Base-by-base conservation (phyloP, 2,113 vertebrate species). In the Cololabis saira region DNA sequence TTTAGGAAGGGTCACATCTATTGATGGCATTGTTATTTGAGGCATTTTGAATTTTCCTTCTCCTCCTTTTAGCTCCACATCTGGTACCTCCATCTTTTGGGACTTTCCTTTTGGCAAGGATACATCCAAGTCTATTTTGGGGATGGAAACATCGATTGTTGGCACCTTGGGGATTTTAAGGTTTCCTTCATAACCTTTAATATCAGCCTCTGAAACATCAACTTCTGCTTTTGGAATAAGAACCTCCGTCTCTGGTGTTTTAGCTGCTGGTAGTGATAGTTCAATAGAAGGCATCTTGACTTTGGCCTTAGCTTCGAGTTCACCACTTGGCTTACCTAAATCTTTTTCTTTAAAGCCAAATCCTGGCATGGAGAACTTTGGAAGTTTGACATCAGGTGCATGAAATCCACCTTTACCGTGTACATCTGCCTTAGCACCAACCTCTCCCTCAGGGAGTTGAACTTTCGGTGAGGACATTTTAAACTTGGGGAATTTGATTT, bases 241-340 rank as follows among this genome's bases (percentile, higher is more conserved):
- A 21, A 73, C 70, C 53, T 85, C 91, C 18, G 70, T 79, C 1
- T 92, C 84, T 71, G 67, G 67, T 66, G 78, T 77, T 65, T 89
- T 87, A 63, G 69, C 17, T 60, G 70, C 59, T 40, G 91, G 87
- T 3, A 92, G 24, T 17, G 91, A 92, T 44, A 94, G 76, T 50
- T 93, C 92, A 40, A 94, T 65, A 44, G 91, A 90, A 8, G 94
- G 93, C 69, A 95, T 91, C 73, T 90, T 94, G 10, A 91, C 80
- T 41, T 82, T 92, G 14, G 82, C 61, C 21, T 83, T 93, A 0
- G 60, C 57, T 15, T 90, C 86, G 51, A 73, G 5, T 58, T 84
- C 58, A 67, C 50, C 64, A 44, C 66, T 63, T 60, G 63, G 51
- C 18, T 69, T 74, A n/a, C 55, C 60, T 50, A 90, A 42, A 67